Evolutionary conservation across 1,140 invertebrate genomes (phyloP).

Genomic region (Drosophila tani): DNA sequence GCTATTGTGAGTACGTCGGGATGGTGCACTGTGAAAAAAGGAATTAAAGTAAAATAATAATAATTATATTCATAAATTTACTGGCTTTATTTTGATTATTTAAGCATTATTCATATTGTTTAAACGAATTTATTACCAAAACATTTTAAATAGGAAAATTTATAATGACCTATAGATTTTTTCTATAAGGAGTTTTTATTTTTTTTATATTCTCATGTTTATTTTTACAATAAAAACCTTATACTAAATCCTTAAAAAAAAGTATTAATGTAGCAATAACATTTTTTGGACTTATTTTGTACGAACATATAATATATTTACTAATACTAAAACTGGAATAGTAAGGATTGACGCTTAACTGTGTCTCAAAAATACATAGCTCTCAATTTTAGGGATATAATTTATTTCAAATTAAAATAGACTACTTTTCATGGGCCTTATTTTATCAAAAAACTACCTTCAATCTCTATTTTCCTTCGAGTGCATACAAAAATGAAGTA

Average conservation of each 20-base stretch:
- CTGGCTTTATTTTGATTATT: not conserved
- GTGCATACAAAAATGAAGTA: conserved; percentile 23
- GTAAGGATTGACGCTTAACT: no score
- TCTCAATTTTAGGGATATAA: not conserved
- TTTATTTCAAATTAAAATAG: not conserved
- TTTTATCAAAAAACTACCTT: not conserved
- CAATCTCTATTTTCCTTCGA: not conserved
- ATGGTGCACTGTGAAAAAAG: conserved; percentile 19
- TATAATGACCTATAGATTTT: not conserved
- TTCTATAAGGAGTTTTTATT: not conserved
- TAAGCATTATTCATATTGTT: not conserved
- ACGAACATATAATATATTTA: no score
- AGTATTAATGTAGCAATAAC: no score
- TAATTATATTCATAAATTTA: not conserved
- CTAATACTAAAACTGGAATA: no score
- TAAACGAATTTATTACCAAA: not conserved
- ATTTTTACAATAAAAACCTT: not conserved
- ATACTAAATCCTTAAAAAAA: no score
- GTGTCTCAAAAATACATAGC: no score
- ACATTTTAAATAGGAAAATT: not conserved
- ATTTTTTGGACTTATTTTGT: no score
- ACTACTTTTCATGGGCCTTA: not conserved
- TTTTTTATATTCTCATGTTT: no score
- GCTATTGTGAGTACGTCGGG: conserved; percentile 62
- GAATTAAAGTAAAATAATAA: no score